A percentile compares a stretch with the other conserved stretches of the same genome.
These are phyloP conservation scores for Hemaris fuciformis DNA, from an alignment of 2,888 invertebrate genomes.

Conservation along the genomic window DNA sequence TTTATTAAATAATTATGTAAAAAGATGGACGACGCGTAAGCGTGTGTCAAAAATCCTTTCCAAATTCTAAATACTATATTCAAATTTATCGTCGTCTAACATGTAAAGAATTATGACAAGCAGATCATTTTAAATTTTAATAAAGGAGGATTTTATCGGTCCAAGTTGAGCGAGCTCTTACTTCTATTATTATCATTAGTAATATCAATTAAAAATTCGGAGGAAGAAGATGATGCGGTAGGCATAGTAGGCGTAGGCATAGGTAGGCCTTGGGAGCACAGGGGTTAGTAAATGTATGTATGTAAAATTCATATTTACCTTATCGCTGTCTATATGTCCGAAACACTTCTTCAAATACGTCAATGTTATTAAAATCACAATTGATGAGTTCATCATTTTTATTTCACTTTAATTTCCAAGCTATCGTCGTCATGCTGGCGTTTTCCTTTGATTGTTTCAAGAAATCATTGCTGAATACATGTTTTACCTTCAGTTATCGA, in stretches of 20 bases:
- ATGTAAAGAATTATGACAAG: not conserved
- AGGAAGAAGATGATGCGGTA: no score
- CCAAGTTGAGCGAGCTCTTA: no score
- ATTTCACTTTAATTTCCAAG: not conserved
- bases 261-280: no score
- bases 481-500: no score
- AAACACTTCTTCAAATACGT: not conserved
- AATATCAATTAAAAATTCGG: no score
- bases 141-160: no score
- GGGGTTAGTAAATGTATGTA: no score
- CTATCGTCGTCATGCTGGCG: not conserved
- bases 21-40: not conserved
- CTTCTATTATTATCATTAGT: no score
- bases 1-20: not conserved
- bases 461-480: no score
- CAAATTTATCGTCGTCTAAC: not conserved
- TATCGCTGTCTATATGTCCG: not conserved
- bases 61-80: not conserved
- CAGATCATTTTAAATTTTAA: not conserved
- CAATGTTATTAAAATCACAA: not conserved
- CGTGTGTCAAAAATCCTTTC: conserved; percentile 1
- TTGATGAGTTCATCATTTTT: not conserved
- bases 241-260: no score
- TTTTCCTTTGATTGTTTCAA: not conserved
- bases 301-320: no score